Base-by-base conservation (phyloP, 2,113 vertebrate genomes). In the Corvus cornix region DNA sequence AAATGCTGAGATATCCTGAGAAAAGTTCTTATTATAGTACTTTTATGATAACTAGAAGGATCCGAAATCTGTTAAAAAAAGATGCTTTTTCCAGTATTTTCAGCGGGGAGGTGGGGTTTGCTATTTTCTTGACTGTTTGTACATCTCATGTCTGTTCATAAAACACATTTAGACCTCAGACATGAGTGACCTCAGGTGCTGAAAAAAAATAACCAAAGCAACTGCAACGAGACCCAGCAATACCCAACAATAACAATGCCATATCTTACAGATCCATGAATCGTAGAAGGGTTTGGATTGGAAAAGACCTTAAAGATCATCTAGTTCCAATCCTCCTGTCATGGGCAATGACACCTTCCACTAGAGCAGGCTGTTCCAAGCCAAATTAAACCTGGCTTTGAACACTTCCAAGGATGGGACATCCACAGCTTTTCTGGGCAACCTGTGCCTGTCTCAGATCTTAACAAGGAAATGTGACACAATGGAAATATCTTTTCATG, bases 21-120 rank as follows among this genome's bases (percentile, higher is more conserved):
- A 81, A 76, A 81, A 3, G 8, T 6, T 92, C n/a, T 70, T 70
- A 52, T 15, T 80, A n/a, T 35, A 20, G 4, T 46, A 33, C 73
- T 85, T 85, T 88, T 80, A 59, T 80, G 30, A 75, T 55, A 92
- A 60, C 24, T 2, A 33, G 33, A 87, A 93, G 17, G 13, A 87
- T 76, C 16, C 27, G 17, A 85, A 79, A 88, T 53, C 12, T 66
- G 73, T 56, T 52, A 23, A 68, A 90, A 84, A 85, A 82, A 7
- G 2, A 16, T 41, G 5, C 2, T 85, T 9, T 90, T 81, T 33
- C 15, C 8, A 55, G 3, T 89, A 48, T 39, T 66, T 90, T 75
- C 26, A 41, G 21, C 1, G 2, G 3, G 6, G 2, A 5, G 7
- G 1, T 8, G 43, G 7, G 3, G 5, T 46, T 39, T 80, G 7